Conservation (phyloP, 2,888 invertebrate species). For the Cephus nigrinus region DNA sequence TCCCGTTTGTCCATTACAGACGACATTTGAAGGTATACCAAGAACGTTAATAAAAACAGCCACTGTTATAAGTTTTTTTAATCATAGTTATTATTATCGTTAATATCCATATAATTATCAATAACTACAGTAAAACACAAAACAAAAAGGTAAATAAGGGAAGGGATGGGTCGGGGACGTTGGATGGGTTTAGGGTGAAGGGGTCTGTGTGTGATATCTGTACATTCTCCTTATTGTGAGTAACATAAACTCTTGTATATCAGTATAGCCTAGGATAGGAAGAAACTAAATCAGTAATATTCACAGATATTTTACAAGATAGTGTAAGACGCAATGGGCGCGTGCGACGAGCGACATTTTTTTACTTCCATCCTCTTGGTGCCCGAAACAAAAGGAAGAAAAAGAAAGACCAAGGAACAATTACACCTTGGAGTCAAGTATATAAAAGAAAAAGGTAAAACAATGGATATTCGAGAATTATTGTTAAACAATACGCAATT, state of each 20-base stretch:
- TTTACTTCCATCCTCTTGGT: neutral
- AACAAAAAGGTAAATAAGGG: slow-evolving; percentile 54
- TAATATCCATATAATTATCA: slow-evolving; percentile 67
- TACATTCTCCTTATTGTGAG: slow-evolving; percentile 64
- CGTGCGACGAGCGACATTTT: neutral
- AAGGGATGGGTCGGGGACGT: neutral
- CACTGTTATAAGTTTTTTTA: slow-evolving; percentile 49
- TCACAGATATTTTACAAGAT: slow-evolving; percentile 67
- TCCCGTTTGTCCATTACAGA: neutral
- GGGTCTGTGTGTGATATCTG: slow-evolving; percentile 56
- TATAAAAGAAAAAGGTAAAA: neutral
- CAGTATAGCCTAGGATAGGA: slow-evolving; percentile 63
- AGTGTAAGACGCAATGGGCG: slow-evolving; percentile 42
- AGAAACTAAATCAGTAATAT: slow-evolving; percentile 66
- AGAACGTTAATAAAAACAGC: neutral
- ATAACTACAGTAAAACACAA: slow-evolving; percentile 67
- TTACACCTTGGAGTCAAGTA: neutral
- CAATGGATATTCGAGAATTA: neutral
- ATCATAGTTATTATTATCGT: slow-evolving; percentile 67
- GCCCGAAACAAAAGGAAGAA: slow-evolving; percentile 11
- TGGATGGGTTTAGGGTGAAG: neutral
- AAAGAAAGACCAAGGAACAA: neutral
- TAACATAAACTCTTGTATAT: slow-evolving; percentile 63
- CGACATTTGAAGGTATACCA: neutral
- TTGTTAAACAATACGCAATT: neutral